phyloP scores from a whole-genome alignment of 2,113 vertebrate genomes.

The crab-eating macaque (Macaca fascicularis) region DNA sequence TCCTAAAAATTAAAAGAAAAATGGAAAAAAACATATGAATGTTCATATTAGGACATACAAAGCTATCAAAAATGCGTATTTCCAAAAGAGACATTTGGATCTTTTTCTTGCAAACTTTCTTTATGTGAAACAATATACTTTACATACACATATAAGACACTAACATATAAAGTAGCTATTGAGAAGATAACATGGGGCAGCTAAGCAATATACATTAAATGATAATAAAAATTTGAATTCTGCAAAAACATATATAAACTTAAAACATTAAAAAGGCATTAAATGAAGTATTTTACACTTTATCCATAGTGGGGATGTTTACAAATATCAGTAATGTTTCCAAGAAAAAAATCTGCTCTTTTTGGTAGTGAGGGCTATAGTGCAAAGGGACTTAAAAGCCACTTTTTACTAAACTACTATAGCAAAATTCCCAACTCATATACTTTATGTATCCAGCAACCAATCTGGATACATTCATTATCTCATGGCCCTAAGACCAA shows the following conservation, averaged over 20 bases:
- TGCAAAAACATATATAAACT: conserved; percentile 38
- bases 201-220: background rate
- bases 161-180: background rate
- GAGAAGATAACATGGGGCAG: background rate
- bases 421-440: conserved; percentile 22
- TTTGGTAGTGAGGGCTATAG: background rate
- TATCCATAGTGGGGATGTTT: background rate
- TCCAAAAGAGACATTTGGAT: background rate
- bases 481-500: background rate
- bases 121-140: conserved; percentile 19
- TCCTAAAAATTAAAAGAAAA: conserved; percentile 85
- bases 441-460: background rate
- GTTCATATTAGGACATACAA: conserved; percentile 38
- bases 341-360: background rate
- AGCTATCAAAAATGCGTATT: conserved; percentile 15
- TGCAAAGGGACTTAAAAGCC: background rate
- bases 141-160: background rate
- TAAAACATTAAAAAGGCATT: background rate
- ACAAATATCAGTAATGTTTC: background rate
- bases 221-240: background rate
- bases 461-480: background rate
- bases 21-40: conserved; percentile 45
- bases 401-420: conserved; percentile 9
- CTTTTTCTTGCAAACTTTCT: background rate
- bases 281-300: conserved; percentile 15